These are phyloP conservation scores for Eudyptes chrysolophus DNA, from an alignment of 2,113 vertebrate species.

Conservation along the genomic window DNA sequence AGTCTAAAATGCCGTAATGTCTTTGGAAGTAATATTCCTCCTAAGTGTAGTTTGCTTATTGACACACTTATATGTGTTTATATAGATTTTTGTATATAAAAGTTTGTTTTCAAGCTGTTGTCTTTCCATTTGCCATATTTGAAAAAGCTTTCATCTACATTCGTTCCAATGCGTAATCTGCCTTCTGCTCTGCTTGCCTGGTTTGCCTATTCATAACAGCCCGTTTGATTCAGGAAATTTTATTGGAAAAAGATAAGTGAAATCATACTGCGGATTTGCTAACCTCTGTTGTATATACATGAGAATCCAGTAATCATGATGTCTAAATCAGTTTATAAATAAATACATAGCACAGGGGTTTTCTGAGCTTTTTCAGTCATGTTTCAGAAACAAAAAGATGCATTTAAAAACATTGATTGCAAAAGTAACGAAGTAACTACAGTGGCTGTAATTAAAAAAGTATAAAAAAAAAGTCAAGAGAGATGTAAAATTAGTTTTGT, in stretches of 20 bases:
- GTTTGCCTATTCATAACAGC: background rate
- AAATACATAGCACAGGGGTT: background rate
- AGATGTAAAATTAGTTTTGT: background rate
- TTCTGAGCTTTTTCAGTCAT: background rate
- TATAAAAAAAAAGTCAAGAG: background rate
- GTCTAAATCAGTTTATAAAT: background rate
- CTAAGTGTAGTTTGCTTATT: background rate
- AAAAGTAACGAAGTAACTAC: background rate
- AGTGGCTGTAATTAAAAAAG: background rate
- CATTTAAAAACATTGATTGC: background rate
- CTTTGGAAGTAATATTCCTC: background rate
- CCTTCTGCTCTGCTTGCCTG: background rate
- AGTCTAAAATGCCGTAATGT: background rate
- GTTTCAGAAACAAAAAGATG: background rate
- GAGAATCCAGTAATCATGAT: background rate
- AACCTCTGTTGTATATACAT: background rate
- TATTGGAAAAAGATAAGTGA: background rate
- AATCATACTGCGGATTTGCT: background rate
- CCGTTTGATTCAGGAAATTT: background rate
- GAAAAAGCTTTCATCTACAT: background rate
- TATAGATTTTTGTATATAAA: background rate
- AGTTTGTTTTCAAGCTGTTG: background rate
- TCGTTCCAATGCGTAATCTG: background rate
- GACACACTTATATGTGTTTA: background rate
- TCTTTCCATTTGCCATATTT: background rate